phyloP scores from a whole-genome alignment of 1,140 invertebrate species.

The Lysiphlebus fabarum region DNA sequence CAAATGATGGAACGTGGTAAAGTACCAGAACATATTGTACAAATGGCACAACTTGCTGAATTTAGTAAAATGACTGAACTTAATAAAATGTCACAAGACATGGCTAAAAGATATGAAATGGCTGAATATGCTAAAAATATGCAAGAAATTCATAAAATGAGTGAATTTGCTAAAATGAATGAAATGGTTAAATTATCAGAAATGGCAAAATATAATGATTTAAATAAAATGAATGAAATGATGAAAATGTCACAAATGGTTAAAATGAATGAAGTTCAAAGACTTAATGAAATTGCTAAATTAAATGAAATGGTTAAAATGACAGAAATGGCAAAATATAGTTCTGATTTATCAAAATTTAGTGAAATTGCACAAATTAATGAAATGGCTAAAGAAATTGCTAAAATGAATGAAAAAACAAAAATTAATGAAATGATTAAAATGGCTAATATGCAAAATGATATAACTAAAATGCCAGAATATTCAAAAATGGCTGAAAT shows the following conservation, averaged over 20 bases:
- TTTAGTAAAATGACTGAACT: conserved; percentile 53
- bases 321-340: conserved; percentile 53
- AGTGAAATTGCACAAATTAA: conserved; percentile 52
- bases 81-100: conserved; percentile 52
- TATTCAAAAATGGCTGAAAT: conserved; percentile 54
- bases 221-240: conserved; percentile 52
- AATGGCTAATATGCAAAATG: conserved; percentile 52
- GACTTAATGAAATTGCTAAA: conserved; percentile 53
- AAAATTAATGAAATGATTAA: conserved; percentile 56
- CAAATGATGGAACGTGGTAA: conserved; percentile 56
- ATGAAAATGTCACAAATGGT: conserved; percentile 54
- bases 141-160: conserved; percentile 50
- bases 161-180: conserved; percentile 50
- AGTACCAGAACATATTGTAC: conserved; percentile 53
- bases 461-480: conserved; percentile 48
- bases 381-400: conserved; percentile 53
- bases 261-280: conserved; percentile 48
- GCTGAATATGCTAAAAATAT: conserved; percentile 51
- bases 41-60: conserved; percentile 53
- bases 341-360: conserved; percentile 44
- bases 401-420: conserved; percentile 53
- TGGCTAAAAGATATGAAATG: conserved; percentile 53
- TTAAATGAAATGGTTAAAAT: conserved; percentile 55
- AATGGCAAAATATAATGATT: conserved; percentile 51
- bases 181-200: conserved; percentile 53